Conservation (phyloP, 2,797 vertebrate genomes). For the Acomys russatus region DNA sequence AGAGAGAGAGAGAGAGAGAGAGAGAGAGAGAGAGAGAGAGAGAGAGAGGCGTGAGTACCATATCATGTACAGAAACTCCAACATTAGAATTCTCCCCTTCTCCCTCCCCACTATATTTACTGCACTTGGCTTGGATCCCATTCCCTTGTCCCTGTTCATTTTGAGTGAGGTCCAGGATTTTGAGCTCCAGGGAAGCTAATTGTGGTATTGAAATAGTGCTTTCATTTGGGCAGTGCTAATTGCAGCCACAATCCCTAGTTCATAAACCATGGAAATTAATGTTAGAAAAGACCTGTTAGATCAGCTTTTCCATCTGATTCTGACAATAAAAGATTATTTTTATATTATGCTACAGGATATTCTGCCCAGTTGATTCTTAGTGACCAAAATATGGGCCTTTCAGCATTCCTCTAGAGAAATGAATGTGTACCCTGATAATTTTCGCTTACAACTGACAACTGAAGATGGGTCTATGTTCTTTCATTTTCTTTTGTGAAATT, state of each 20-base stretch:
- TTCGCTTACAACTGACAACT: constrained; percentile 17
- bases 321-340: constrained; percentile 69
- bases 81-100: constrained; percentile 59
- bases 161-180: constrained; percentile 73
- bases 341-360: constrained; percentile 20
- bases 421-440: constrained; percentile 41
- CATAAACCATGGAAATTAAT: constrained; percentile 65
- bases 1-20: neutral
- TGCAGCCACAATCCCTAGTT: constrained; percentile 66
- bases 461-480: constrained; percentile 43
- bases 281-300: constrained; percentile 70
- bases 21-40: neutral
- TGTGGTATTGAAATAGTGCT: constrained; percentile 67
- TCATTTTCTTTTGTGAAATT: constrained; percentile 45
- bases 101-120: constrained; percentile 60
- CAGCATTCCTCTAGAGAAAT: constrained; percentile 44
- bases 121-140: constrained; percentile 60
- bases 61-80: neutral
- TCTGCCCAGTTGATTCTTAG: constrained; percentile 71
- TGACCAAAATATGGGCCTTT: constrained; percentile 62
- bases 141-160: constrained; percentile 6
- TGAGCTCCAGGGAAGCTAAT: constrained; percentile 69
- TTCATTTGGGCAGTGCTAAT: constrained; percentile 78
- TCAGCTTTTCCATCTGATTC: constrained; percentile 65
- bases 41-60: neutral